A percentile compares a stretch with the other conserved stretches of the same genome.
Evolutionary conservation across 2,797 vertebrate genomes (phyloP).

Genomic region (Dryobates pubescens): DNA sequence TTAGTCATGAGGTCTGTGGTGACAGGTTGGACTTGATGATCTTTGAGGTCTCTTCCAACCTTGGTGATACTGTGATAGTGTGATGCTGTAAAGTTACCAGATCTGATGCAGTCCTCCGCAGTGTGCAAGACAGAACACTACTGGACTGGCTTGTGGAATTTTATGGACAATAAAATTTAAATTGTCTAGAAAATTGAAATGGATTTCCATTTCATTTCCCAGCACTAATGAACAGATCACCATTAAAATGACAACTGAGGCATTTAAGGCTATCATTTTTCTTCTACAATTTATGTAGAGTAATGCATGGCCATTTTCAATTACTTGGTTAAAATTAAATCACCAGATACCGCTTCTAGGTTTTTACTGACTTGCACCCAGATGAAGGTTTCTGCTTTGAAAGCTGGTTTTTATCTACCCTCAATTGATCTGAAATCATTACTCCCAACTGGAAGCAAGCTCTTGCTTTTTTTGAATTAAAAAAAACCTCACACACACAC

Average conservation of each 20-base stretch:
- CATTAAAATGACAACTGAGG: slow-evolving; percentile 50
- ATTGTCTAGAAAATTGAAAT: slow-evolving; percentile 72
- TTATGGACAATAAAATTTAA: slow-evolving; percentile 70
- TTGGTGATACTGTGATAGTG: too few relatives aligned
- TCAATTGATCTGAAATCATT: not conserved
- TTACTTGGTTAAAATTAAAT: slow-evolving; percentile 71
- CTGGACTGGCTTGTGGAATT: slow-evolving; percentile 51
- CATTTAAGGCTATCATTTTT: slow-evolving; percentile 63
- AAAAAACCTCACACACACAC: not conserved
- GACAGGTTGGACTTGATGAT: too few relatives aligned
- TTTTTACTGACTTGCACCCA: slow-evolving; percentile 48
- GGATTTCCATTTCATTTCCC: slow-evolving; percentile 71
- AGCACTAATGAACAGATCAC: slow-evolving; percentile 73
- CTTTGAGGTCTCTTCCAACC: too few relatives aligned
- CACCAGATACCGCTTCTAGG: slow-evolving; percentile 34
- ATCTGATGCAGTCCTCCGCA: slow-evolving; percentile 34
- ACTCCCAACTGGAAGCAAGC: not conserved
- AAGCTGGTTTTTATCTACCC: not conserved
- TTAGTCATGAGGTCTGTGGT: too few relatives aligned
- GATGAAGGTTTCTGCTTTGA: slow-evolving; percentile 26
- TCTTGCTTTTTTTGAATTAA: not conserved
- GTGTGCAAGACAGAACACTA: slow-evolving; percentile 29
- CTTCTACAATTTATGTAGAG: slow-evolving; percentile 62
- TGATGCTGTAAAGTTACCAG: not conserved
- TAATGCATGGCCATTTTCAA: slow-evolving; percentile 69